These are phyloP conservation scores for Glareola pratincola DNA, from an alignment of 2,113 vertebrate genomes.

Conservation along the genomic window DNA sequence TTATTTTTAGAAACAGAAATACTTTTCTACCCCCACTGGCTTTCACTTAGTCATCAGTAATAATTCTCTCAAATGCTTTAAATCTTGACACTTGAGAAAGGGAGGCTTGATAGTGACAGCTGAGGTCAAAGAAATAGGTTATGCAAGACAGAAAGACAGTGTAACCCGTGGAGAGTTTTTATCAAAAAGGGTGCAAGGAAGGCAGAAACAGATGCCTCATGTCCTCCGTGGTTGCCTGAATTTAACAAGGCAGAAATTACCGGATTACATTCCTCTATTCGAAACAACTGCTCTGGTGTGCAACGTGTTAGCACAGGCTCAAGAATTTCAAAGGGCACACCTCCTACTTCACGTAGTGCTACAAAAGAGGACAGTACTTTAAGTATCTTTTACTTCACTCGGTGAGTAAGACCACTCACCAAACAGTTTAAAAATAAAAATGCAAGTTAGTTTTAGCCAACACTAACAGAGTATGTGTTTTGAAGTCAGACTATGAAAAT, in stretches of 20 bases:
- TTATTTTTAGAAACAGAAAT: neutral
- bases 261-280: slow-evolving; percentile 86
- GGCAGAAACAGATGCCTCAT: neutral
- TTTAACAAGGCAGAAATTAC: slow-evolving; percentile 71
- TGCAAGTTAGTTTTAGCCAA: neutral
- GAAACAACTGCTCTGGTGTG: slow-evolving; percentile 84
- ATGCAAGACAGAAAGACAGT: neutral
- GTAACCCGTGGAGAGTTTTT: neutral
- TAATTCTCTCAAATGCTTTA: neutral
- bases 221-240: neutral
- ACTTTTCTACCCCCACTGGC: neutral
- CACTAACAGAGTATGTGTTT: neutral
- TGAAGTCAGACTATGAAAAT: neutral
- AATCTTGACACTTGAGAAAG: neutral
- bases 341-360: slow-evolving; percentile 86
- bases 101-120: neutral
- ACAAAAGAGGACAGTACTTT: slow-evolving; percentile 34
- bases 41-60: neutral
- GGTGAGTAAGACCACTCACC: neutral
- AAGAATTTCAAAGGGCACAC: slow-evolving; percentile 89
- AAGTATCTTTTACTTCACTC: neutral
- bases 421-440: neutral
- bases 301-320: slow-evolving; percentile 87
- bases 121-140: neutral
- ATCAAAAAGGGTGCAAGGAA: neutral